Conservation (phyloP, 2,888 invertebrate species). For the Carpatolechia fugitivella region DNA sequence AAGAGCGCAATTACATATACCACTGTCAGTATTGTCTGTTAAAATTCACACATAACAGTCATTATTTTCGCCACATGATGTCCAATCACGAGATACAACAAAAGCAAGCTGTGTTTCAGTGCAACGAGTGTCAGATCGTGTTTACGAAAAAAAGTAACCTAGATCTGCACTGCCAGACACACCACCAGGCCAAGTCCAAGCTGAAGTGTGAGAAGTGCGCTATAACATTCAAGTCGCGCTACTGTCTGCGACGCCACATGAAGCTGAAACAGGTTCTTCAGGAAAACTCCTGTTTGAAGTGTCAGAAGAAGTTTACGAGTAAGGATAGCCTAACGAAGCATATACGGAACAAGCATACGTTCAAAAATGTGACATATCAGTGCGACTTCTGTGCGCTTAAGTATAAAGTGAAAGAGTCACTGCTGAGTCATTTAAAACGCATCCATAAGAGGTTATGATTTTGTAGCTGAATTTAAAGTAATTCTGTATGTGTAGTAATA, state of each 20-base stretch:
- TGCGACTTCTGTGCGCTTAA: constrained; percentile 63
- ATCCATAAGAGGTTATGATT: constrained; percentile 69
- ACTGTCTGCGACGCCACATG: constrained; percentile 64
- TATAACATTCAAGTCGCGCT: constrained; percentile 67
- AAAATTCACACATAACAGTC: constrained; percentile 68
- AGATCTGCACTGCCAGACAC: constrained; percentile 60
- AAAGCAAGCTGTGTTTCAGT: constrained; percentile 57
- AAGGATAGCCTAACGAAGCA: constrained; percentile 60
- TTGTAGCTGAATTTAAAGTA: not conserved
- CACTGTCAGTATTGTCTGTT: constrained; percentile 65
- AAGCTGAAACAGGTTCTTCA: constrained; percentile 60
- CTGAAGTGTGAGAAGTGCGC: constrained; percentile 65
- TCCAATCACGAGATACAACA: constrained; percentile 65
- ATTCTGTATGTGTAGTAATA: not conserved
- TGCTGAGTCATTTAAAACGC: constrained; percentile 55
- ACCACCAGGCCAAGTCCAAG: constrained; percentile 60
- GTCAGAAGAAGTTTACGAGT: constrained; percentile 63
- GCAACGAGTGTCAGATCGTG: constrained; percentile 64
- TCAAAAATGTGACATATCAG: constrained; percentile 58
- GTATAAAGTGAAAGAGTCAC: constrained; percentile 61
- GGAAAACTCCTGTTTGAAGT: constrained; percentile 64
- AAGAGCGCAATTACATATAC: constrained; percentile 57
- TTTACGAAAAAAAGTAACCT: constrained; percentile 59
- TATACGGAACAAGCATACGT: constrained; percentile 59
- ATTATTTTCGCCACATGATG: constrained; percentile 70